A percentile compares a stretch with the other conserved stretches of the same genome.
Evolutionary conservation across 2,113 vertebrate species (phyloP).

Genomic region (Syngnathus floridae): DNA sequence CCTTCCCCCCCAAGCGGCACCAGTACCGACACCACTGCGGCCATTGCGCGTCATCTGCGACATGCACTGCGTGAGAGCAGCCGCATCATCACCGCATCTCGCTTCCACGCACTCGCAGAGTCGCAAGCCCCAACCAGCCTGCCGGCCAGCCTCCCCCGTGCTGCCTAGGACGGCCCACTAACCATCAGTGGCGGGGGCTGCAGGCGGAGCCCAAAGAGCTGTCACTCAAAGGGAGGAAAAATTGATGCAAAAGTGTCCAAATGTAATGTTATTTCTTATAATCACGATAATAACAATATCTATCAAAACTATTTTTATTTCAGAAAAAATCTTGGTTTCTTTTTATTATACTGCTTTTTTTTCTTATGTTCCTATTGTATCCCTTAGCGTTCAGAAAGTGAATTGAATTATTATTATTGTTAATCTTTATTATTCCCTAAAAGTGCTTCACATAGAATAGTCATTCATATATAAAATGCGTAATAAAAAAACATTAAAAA

Average conservation of each 20-base stretch:
- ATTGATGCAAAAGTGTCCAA: background rate
- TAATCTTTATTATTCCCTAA: background rate
- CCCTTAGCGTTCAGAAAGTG: background rate
- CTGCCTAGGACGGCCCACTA: background rate
- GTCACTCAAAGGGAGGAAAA: background rate
- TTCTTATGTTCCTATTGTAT: background rate
- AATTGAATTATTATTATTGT: no score
- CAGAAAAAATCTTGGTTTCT: no score
- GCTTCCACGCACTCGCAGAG: background rate
- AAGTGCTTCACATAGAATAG: background rate
- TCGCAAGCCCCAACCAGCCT: no score
- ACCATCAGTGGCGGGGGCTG: background rate
- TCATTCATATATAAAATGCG: no score
- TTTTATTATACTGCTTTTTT: no score
- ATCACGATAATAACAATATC: no score
- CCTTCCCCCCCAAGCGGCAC: background rate
- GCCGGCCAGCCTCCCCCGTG: background rate
- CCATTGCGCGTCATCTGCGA: constrained; percentile 7
- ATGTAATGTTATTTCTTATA: background rate
- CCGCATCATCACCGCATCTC: background rate
- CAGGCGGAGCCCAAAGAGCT: background rate
- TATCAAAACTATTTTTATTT: no score
- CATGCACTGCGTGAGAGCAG: background rate
- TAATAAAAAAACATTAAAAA: background rate
- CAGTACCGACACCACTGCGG: background rate